Conservation (phyloP, 2,113 vertebrate species). For the Cinclus cinclus region DNA sequence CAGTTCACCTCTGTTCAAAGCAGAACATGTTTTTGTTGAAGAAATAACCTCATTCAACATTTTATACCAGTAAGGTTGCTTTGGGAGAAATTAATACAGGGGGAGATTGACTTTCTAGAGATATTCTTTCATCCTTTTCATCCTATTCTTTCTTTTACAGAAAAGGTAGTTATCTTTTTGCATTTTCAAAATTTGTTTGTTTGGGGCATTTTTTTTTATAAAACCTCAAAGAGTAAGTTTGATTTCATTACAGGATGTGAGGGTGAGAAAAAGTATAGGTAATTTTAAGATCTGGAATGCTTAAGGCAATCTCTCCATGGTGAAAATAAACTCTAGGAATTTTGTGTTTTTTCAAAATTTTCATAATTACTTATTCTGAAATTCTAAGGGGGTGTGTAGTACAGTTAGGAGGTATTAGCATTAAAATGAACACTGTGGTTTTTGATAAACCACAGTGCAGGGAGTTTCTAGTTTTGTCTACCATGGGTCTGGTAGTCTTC, state of each 20-base stretch:
- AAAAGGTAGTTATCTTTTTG: not conserved
- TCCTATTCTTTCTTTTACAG: not conserved
- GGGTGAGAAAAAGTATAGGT: not conserved
- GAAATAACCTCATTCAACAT: not conserved
- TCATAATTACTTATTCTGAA: not conserved
- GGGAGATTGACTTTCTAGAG: not conserved
- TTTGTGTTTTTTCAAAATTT: not conserved
- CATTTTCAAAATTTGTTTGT: not conserved
- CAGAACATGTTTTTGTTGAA: not conserved
- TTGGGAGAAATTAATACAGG: not conserved
- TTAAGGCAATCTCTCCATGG: not conserved
- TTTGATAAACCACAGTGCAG: not conserved
- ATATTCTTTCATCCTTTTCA: not conserved
- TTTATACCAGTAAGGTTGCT: not conserved
- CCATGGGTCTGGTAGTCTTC: not conserved
- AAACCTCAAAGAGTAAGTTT: not conserved
- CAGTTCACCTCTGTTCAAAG: not conserved
- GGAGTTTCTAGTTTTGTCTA: not conserved
- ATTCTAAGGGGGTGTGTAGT: not conserved
- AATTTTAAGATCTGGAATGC: not conserved
- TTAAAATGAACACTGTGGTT: not conserved
- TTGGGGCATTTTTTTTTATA: not conserved
- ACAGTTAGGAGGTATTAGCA: not conserved
- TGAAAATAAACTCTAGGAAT: not conserved
- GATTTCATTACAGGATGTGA: not conserved